These are phyloP conservation scores for Phyllotreta striolata DNA, from an alignment of 2,888 invertebrate genomes.

Conservation along the genomic window DNA sequence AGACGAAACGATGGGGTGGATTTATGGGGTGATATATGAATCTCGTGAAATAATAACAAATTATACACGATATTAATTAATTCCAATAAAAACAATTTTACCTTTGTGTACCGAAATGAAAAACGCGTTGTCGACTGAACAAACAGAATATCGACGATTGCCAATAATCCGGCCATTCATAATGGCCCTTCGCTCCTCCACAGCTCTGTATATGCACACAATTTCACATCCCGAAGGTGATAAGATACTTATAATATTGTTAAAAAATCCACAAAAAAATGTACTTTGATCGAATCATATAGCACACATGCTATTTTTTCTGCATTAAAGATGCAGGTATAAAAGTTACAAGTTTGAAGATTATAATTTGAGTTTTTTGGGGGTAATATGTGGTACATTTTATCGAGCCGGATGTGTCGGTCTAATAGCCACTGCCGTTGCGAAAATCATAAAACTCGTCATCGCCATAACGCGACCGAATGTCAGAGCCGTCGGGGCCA, in stretches of 20 bases:
- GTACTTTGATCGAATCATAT: too few species aligned
- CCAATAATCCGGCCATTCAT: slow-evolving; percentile 60
- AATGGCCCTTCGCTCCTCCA: slow-evolving; percentile 55
- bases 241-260: neutral
- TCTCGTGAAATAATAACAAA: slow-evolving; percentile 31
- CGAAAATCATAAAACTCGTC: slow-evolving; percentile 57
- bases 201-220: slow-evolving; percentile 37
- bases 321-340: neutral
- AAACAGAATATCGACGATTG: slow-evolving; percentile 61
- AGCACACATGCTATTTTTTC: too few species aligned
- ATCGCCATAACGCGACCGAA: slow-evolving; percentile 55
- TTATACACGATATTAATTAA: slow-evolving; percentile 42
- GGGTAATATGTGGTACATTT: neutral
- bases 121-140: slow-evolving; percentile 59
- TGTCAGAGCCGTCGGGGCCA: slow-evolving; percentile 53
- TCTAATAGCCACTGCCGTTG: slow-evolving; percentile 49
- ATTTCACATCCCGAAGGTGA: slow-evolving; percentile 38
- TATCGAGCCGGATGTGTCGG: slow-evolving; percentile 36
- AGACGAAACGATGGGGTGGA: neutral
- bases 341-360: neutral
- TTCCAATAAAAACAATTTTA: slow-evolving; percentile 51
- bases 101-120: slow-evolving; percentile 57
- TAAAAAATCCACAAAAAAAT: too few species aligned
- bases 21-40: slow-evolving; percentile 19
- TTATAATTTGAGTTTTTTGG: too few species aligned